These are phyloP conservation scores for Whitmania pigra DNA, from an alignment of 1,140 invertebrate species.

Conservation along the genomic window DNA sequence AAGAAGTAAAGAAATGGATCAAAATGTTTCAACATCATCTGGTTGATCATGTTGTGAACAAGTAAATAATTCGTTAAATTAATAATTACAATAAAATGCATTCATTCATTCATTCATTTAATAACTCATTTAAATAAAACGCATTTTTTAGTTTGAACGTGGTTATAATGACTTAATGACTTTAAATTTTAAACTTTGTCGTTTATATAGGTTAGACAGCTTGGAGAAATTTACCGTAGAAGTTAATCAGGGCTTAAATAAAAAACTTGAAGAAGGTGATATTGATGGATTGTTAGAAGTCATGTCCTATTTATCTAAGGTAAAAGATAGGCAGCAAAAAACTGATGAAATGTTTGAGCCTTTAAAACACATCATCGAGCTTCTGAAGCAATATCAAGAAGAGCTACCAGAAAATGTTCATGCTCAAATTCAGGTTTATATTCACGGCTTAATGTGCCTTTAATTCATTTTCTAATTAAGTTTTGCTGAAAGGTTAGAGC, in stretches of 20 bases:
- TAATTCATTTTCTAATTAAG: too few species aligned
- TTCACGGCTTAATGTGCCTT: neutral
- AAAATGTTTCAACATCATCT: constrained; percentile 89
- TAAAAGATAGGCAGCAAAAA: constrained; percentile 43
- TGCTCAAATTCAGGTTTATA: constrained; percentile 41
- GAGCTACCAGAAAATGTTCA: constrained; percentile 47
- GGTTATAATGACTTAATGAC: too few species aligned
- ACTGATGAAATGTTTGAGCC: constrained; percentile 84
- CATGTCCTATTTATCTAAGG: constrained; percentile 45
- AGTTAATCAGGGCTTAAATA: constrained; percentile 55
- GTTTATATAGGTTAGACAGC: constrained; percentile 40
- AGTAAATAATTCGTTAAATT: constrained; percentile 35
- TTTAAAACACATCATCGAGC: constrained; percentile 54
- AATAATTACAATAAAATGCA: neutral
- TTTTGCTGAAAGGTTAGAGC: too few species aligned
- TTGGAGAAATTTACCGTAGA: constrained; percentile 51
- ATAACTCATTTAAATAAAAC: too few species aligned
- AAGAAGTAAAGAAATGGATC: constrained; percentile 67
- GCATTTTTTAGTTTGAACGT: constrained; percentile 13
- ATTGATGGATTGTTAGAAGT: constrained; percentile 43
- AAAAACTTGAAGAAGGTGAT: constrained; percentile 44
- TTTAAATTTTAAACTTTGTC: neutral
- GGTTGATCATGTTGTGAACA: constrained; percentile 70
- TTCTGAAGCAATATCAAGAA: constrained; percentile 46
- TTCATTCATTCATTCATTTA: too few species aligned